Evolutionary conservation across 2,113 vertebrate genomes (phyloP), one percentile per base, ranked within the genome.

Genomic region (Vulpes ferrilata): DNA sequence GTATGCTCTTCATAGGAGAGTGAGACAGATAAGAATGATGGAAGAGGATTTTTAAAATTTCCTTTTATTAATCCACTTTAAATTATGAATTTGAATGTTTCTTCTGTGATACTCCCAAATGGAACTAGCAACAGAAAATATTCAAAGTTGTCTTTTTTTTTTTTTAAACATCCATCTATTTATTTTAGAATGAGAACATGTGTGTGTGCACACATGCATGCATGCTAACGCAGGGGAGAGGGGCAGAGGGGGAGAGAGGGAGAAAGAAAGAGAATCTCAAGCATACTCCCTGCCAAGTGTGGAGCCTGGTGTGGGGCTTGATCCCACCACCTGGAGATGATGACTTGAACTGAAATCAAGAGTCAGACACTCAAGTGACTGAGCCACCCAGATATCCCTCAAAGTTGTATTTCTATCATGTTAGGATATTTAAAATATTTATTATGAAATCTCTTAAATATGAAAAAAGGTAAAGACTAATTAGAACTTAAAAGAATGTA

Each of bases 81-180:
- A 96, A 65, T 84, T 83, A 60, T 76, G 55, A 85, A 74, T n/a
- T 83, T 94, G 51, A 96, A 22, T 71, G 7, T 79, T 96, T 97
- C 7, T 94, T 81, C 4, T 94, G 1, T 83, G 43, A 62, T 90
- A 59, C 22, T 78, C 17, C 10, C 55, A 85, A 93, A 81, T 8
- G 43, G 67, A 97, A 92, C 5, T 65, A 87, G n/a, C 25, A 78
- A 38, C 57, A 95, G 48, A 60, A 95, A 86, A 93, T 90, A 82
- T 62, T 83, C 43, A 48, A 3, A 60, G 8, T 80, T 94, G 55
- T 78, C 51, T 86, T 93, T 96, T 67, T 67, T 60, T 60, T n/a
- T 30, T 65, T 65, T 65, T 7, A 65, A 65, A 65, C 12, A 65
- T 32, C 15, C 64, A 12, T 32, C 64, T 65, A 4, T 65, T 65